phyloP scores from a whole-genome alignment of 2,113 vertebrate genomes.

The Nothocercus nigrocapillus region DNA sequence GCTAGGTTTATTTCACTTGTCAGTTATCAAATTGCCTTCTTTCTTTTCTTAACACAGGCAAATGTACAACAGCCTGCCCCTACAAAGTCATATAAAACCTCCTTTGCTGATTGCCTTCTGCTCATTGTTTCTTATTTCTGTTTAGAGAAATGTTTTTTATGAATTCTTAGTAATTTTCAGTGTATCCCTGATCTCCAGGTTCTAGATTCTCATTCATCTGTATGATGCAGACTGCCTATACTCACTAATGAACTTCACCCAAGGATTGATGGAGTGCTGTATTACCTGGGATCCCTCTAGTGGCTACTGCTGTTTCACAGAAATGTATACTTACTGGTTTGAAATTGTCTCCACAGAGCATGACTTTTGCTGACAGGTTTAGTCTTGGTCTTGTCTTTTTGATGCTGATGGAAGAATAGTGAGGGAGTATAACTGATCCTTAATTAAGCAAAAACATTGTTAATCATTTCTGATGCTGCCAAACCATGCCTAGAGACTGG shows the following conservation, averaged over 20 bases:
- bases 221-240: background rate
- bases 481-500: background rate
- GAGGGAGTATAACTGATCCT: background rate
- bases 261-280: too few species aligned
- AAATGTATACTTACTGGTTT: accelerated
- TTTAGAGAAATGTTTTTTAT: background rate
- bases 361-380: background rate
- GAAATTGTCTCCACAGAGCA: background rate
- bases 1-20: background rate
- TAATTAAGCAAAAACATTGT: background rate
- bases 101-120: background rate
- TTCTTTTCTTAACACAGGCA: background rate
- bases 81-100: background rate
- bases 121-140: background rate
- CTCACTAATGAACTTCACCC: accelerated
- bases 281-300: background rate
- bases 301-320: background rate
- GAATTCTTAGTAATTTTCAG: background rate
- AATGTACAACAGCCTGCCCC: background rate
- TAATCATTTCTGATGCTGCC: background rate
- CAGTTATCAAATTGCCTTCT: background rate
- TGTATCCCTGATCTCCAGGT: accelerated
- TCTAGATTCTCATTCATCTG: background rate
- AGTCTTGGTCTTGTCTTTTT: background rate
- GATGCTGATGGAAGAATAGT: background rate